phyloP scores from a whole-genome alignment of 2,797 vertebrate genomes.

The Etheostoma nigrum region DNA sequence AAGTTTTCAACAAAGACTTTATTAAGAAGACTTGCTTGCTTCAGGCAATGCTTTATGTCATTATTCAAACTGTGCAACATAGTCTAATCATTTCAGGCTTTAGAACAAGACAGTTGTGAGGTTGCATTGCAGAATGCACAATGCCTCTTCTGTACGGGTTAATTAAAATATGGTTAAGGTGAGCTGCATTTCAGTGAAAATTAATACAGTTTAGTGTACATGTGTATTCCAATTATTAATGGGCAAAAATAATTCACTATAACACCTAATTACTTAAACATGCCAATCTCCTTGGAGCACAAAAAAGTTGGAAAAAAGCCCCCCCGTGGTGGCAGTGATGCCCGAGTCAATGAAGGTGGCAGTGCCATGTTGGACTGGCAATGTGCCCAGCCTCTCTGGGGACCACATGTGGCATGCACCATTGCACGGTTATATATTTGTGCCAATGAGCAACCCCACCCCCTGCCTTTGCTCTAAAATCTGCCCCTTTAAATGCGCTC shows the following conservation, averaged over 20 bases:
- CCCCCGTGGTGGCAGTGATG: slow-evolving; percentile 57
- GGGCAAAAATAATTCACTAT: slow-evolving; percentile 38
- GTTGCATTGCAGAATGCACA: slow-evolving; percentile 25
- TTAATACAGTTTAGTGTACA: slow-evolving; percentile 38
- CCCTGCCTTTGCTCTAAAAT: slow-evolving; percentile 57
- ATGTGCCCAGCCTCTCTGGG: slow-evolving; percentile 54
- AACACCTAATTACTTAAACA: slow-evolving; percentile 56
- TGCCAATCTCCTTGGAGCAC: slow-evolving; percentile 40
- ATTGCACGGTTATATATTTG: slow-evolving; percentile 52
- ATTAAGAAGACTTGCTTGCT: slow-evolving; percentile 53
- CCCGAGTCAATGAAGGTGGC: slow-evolving; percentile 75
- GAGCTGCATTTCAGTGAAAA: slow-evolving; percentile 21
- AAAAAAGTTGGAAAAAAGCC: slow-evolving; percentile 31
- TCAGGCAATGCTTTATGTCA: slow-evolving; percentile 47
- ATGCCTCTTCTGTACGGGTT: slow-evolving; percentile 41
- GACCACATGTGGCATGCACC: slow-evolving; percentile 68
- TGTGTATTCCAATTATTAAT: slow-evolving; percentile 46
- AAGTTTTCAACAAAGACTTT: slow-evolving; percentile 49
- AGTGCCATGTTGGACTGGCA: slow-evolving; percentile 71
- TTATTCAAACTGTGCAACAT: slow-evolving; percentile 52
- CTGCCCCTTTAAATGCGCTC: slow-evolving; percentile 66
- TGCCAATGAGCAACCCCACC: slow-evolving; percentile 59
- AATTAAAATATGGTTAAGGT: slow-evolving; percentile 58
- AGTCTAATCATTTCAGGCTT: slow-evolving; percentile 49
- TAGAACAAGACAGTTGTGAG: slow-evolving; percentile 43